Evolutionary conservation across 2,797 vertebrate genomes (phyloP).

Genomic region (Hephaestus fuliginosus): DNA sequence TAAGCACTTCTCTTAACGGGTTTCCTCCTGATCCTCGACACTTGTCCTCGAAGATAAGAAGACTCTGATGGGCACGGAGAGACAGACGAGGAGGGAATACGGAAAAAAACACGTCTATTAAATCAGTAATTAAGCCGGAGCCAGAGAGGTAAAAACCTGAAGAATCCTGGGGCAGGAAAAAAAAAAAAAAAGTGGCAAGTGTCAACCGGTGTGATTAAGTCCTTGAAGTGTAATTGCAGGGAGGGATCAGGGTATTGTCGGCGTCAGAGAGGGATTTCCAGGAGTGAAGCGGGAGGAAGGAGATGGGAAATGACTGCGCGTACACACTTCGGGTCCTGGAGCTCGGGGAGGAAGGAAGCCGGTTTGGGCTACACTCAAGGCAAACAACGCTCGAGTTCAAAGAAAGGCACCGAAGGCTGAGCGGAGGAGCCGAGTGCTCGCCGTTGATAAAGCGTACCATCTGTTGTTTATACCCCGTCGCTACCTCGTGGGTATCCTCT

Average conservation of each 20-base stretch:
- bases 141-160: conserved; percentile 38
- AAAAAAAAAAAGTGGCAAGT: conserved; percentile 12
- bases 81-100: conserved; percentile 8
- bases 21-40: conserved; percentile 42
- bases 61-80: conserved; percentile 25
- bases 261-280: conserved; percentile 56
- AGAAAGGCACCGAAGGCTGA: conserved; percentile 37
- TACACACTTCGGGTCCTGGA: conserved; percentile 15
- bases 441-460: conserved; percentile 58
- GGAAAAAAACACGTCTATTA: conserved; percentile 36
- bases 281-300: conserved; percentile 19
- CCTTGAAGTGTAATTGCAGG: conserved; percentile 61
- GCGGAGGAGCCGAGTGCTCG: conserved; percentile 31
- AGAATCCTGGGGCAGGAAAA: conserved; percentile 15
- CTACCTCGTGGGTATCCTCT: conserved; percentile 63
- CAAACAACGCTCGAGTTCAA: conserved; percentile 59
- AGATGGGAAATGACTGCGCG: conserved; percentile 28
- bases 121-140: conserved; percentile 65
- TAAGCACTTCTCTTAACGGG: conserved; percentile 49
- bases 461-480: conserved; percentile 63
- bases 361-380: conserved; percentile 17
- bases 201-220: conserved; percentile 52
- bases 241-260: conserved; percentile 46
- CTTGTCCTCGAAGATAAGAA: conserved; percentile 47
- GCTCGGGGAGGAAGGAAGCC: conserved; percentile 54